Base-by-base conservation (phyloP, 2,888 invertebrate genomes). In the Acholoe squamosa region DNA sequence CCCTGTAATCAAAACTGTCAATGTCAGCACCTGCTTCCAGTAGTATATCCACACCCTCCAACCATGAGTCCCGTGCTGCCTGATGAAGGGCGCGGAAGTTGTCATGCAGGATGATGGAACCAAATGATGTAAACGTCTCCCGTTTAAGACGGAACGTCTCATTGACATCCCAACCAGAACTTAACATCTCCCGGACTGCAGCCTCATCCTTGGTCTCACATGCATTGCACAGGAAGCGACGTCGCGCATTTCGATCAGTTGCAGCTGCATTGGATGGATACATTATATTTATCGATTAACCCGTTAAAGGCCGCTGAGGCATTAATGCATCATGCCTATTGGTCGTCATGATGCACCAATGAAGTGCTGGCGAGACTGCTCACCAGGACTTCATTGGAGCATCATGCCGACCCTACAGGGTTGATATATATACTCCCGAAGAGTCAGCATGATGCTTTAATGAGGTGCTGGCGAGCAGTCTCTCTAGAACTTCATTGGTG, bases 101-200 rank as follows among this genome's bases (percentile, higher is more conserved):
- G 33, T 86, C 86, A 28, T 86, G 86, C 54, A 86, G 56, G 12
- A 86, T 54, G 56, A 86, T 28, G 86, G 86, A 86, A 54, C 86
- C 86, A 31, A 86, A 86, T 19, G 86, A 86, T 54, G 86, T 86
- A 52, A 86, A 86, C 54, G 86, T 86, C 86, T 86, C 86, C 25
- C 86, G 52, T 54, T 52, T 86, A 25, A 52, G 86, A 22, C 86
- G 52, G n/a, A 86, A 28, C 54, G 52, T 86, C 56, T 86, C 86
- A 31, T 86, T 86, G 14, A 86, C 86, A 54, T 86, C 86, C 86
- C 86, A 86, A 14, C 54, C 52, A 0, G 86, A 86, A 22, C 22
- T 33, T 5, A 86, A 12, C 86, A 86, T 86, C 7, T 25, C 16
- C 25, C 28, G 0, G 7, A 86, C 52, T 10, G 52, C 14, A 28